Base-by-base conservation (phyloP, 2,113 vertebrate genomes). In the Ctenomys sociabilis region DNA sequence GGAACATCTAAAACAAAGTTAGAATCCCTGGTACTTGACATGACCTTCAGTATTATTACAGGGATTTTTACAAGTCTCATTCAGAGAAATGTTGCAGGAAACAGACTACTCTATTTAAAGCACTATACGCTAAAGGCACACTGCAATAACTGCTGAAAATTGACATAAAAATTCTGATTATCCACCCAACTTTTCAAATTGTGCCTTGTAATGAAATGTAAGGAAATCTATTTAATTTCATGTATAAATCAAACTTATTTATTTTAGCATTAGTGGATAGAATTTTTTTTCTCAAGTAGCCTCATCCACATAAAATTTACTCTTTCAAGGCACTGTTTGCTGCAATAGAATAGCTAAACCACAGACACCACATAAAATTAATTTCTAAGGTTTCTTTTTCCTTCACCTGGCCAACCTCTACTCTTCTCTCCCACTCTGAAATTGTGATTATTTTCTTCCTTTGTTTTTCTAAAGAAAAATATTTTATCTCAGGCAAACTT, bases 11-110 rank as follows among this genome's bases (percentile, higher is more conserved):
- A 94, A 64, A 26, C 49, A 40, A 95, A 91, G 32, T 97, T 93
- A 96, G 90, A 97, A 97, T 98, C 82, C 97, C 80, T 95, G 95
- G 97, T 97, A 98, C 91, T 98, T 98, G 97, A 98, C 0, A 9
- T 98, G 97, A 98, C 98, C 95, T 98, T 98, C 97, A 97, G 78
- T 94, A 88, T 94, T 98, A 96, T 96, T 97, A 97, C 66, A 80
- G 87, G 95, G 83, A 97, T 97, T 97, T 98, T 95, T 96, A 70
- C 35, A 96, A 97, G 59, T 64, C 87, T 95, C 81, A 66, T 88
- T 98, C 77, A 97, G 75, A 85, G 93, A 97, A 97, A 92, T 96
- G 93, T 75, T 93, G 35, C 86, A 95, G 78, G 26, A 80, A 97
- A 96, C 88, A 93, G 6, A 45, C 24, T 95, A 32, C 92, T 93